Conservation (phyloP, 2,888 invertebrate species). For the Leptodirus hochenwartii region DNA sequence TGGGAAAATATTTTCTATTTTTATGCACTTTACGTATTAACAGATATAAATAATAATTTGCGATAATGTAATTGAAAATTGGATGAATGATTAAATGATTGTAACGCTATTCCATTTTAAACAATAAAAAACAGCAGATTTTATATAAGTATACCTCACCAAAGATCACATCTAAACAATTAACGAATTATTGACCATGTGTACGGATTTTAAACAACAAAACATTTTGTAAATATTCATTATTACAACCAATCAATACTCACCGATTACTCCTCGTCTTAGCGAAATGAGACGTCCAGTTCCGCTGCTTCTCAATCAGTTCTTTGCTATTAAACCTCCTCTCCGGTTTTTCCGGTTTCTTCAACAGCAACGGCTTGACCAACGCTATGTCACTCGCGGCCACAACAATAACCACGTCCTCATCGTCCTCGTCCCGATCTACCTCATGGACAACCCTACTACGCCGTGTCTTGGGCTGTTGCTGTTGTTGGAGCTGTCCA, state of each 20-base stretch:
- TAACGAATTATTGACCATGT: too few relatives aligned
- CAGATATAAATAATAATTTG: neutral
- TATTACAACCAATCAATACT: too few relatives aligned
- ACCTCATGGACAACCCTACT: too few relatives aligned
- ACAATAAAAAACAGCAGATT: too few relatives aligned
- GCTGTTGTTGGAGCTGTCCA: conserved; percentile 2
- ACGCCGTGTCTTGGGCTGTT: conserved; percentile 7
- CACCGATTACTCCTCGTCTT: conserved; percentile 29
- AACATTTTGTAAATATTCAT: too few relatives aligned
- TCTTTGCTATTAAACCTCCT: conserved; percentile 61
- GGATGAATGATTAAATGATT: neutral
- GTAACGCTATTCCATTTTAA: too few relatives aligned
- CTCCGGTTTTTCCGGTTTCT: conserved; percentile 68
- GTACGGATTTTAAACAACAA: too few relatives aligned
- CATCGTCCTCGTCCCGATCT: conserved; percentile 2
- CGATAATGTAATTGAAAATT: neutral
- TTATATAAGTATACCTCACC: too few relatives aligned
- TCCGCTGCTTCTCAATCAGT: conserved; percentile 75
- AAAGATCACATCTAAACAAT: too few relatives aligned
- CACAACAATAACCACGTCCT: conserved; percentile 6
- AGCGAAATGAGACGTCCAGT: conserved; percentile 83
- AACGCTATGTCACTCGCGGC: conserved; percentile 12
- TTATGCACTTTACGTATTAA: neutral
- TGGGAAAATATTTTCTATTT: neutral
- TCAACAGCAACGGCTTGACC: conserved; percentile 15